A percentile compares a stretch with the other conserved stretches of the same genome.
Evolutionary conservation across 2,797 vertebrate genomes (phyloP).

Genomic region (Lagocephalus sceleratus): DNA sequence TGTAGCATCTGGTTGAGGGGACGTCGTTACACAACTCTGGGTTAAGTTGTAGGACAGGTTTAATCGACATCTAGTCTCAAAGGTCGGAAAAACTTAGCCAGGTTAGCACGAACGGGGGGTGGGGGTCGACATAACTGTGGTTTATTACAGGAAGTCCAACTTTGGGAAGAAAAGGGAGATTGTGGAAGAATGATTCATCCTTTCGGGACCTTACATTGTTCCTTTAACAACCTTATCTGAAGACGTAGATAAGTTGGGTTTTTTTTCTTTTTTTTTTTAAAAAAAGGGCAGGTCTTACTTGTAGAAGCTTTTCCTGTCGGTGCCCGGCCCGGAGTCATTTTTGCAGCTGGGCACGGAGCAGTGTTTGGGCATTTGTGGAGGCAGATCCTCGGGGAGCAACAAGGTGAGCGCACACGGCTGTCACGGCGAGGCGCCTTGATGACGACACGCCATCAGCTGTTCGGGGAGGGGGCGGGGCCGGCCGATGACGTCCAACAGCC

Average conservation of each 20-base stretch:
- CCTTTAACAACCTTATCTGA: neutral
- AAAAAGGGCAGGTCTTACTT: conserved; percentile 55
- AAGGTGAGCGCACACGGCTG: conserved; percentile 58
- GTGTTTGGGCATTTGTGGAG: conserved; percentile 67
- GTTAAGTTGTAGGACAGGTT: neutral
- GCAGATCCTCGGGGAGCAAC: conserved; percentile 9
- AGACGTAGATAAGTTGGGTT: neutral
- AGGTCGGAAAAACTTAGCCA: conserved; percentile 2
- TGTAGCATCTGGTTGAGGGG: too few species aligned
- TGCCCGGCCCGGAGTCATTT: conserved; percentile 57
- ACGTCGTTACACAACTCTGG: neutral
- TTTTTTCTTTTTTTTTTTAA: neutral
- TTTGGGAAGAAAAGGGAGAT: neutral
- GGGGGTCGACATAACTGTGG: too few species aligned
- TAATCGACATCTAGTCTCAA: neutral
- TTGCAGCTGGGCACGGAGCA: conserved; percentile 71
- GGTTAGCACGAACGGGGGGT: too few species aligned
- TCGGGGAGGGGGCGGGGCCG: too few species aligned
- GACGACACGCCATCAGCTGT: conserved; percentile 58
- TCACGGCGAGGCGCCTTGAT: conserved; percentile 43
- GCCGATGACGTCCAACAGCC: conserved; percentile 12
- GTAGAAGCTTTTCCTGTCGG: conserved; percentile 71
- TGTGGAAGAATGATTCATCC: neutral
- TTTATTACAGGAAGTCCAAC: neutral
- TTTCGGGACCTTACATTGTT: neutral